These are phyloP conservation scores for Plagiodera versicolora DNA, from an alignment of 2,888 invertebrate genomes.

Conservation along the genomic window DNA sequence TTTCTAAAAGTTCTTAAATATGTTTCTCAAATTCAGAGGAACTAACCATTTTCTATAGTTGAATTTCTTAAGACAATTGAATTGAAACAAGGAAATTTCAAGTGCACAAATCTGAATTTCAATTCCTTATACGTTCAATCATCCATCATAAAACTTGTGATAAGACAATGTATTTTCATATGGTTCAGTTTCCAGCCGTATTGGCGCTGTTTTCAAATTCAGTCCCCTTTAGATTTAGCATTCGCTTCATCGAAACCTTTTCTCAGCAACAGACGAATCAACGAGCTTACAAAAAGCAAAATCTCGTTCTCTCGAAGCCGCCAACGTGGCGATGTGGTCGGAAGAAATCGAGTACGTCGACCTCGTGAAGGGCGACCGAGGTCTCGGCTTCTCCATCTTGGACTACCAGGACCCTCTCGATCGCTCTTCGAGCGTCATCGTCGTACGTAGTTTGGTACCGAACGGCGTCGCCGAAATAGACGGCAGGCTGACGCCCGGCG, in stretches of 20 bases:
- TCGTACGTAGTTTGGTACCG: conserved; percentile 94
- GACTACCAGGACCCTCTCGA: conserved; percentile 98
- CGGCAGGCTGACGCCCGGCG: conserved; percentile 90
- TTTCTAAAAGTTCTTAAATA: too few relatives aligned
- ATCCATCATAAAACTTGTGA: too few relatives aligned
- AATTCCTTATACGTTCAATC: too few relatives aligned
- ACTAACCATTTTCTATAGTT: too few relatives aligned
- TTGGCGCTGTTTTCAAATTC: too few relatives aligned
- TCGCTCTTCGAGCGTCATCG: conserved; percentile 92
- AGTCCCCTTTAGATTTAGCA: too few relatives aligned
- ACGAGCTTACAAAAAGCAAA: conserved; percentile 67
- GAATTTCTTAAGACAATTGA: too few relatives aligned
- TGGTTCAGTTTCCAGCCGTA: too few relatives aligned
- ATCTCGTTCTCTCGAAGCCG: conserved; percentile 94
- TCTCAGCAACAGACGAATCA: conserved; percentile 64
- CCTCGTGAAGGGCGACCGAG: conserved; percentile 90
- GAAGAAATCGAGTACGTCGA: conserved; percentile 90
- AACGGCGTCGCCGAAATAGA: conserved; percentile 97
- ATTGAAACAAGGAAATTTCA: too few relatives aligned
- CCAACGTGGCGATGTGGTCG: conserved; percentile 96
- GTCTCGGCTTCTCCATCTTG: conserved; percentile 96
- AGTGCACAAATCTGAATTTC: too few relatives aligned
- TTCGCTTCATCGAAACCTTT: conserved; percentile 1
- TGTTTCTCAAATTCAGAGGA: too few relatives aligned
- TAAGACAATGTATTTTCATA: too few relatives aligned